Evolutionary conservation across 2,797 vertebrate genomes (phyloP).

Genomic region (Anisognathus igniventris): DNA sequence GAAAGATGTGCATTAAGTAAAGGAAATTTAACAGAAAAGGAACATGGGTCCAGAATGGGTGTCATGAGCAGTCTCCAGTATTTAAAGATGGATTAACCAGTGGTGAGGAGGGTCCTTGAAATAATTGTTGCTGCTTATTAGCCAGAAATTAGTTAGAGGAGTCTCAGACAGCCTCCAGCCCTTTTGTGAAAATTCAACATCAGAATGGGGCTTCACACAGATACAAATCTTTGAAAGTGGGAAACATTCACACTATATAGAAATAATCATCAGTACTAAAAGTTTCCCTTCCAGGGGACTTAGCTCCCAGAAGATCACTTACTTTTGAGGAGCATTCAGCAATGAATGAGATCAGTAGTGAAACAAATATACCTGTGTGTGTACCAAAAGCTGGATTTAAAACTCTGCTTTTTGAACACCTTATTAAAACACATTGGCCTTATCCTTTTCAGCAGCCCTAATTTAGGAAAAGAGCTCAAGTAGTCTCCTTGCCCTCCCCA

Average conservation of each 20-base stretch:
- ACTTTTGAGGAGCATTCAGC: background rate
- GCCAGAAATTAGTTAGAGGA: background rate
- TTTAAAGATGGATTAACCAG: background rate
- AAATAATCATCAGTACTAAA: background rate
- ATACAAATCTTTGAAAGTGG: background rate
- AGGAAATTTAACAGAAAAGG: background rate
- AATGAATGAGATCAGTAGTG: background rate
- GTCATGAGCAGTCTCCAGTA: background rate
- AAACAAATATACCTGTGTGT: accelerated
- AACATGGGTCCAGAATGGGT: background rate
- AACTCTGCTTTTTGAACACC: background rate
- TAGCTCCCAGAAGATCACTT: background rate
- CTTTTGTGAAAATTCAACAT: background rate
- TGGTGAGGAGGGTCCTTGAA: background rate
- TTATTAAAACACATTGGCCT: background rate
- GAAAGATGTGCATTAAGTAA: background rate
- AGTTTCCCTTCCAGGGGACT: background rate
- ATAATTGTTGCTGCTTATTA: background rate
- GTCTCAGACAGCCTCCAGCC: background rate
- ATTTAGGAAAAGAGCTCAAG: background rate
- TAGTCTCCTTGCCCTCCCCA: background rate
- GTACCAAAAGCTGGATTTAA: background rate
- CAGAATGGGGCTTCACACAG: background rate
- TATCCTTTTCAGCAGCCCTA: background rate
- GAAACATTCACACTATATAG: background rate